Base-by-base conservation (phyloP, 2,888 invertebrate genomes). In the Oscheius onirici region DNA sequence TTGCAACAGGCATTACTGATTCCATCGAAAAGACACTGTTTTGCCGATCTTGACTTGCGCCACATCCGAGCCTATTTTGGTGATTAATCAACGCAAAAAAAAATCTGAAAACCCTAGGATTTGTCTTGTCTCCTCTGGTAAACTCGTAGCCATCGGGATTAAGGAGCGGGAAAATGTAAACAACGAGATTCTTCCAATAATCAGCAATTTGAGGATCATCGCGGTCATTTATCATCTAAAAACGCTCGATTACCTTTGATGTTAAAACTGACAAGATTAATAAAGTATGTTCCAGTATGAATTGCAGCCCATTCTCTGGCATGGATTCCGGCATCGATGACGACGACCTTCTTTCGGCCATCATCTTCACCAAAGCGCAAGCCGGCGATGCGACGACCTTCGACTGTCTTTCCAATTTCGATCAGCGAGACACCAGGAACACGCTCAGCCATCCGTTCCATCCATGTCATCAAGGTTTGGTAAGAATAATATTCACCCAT, bases 121-220 rank as follows among this genome's bases (percentile, higher is more conserved):
- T 83, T 0, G 82, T 78, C 20, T 81, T 83, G 28, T 86, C 84
- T 0, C 80, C 79, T 55, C 86, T 71, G 8, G 86, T 86, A 74
- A 72, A 86, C 61, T 86, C 85, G 71, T 86, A 86, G 3, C 86
- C 86, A 72, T 86, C 86, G 8, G 86, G 86, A 72, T 86, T 86
- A 24, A 84, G 46, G 11, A 84, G 80, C 26, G 86, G 86, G 54
- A 86, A 74, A n/a, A 86, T 75, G 66, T 86, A 78, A 24, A 86
- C 71, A 58, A 86, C 83, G 11, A 84, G 58, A 24, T 76, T 76
- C 26, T 84, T 70, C 26, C 84, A 75, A 52, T 82, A 82, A 20
- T 73, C 71, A 17, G 73, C 52, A 46, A 85, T 72, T 24, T 78
- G 71, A 10, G 79, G 71, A 66, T 85, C 82, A 34, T 79, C 79